phyloP scores from a whole-genome alignment of 2,888 invertebrate genomes.

The Xylota segnis region DNA sequence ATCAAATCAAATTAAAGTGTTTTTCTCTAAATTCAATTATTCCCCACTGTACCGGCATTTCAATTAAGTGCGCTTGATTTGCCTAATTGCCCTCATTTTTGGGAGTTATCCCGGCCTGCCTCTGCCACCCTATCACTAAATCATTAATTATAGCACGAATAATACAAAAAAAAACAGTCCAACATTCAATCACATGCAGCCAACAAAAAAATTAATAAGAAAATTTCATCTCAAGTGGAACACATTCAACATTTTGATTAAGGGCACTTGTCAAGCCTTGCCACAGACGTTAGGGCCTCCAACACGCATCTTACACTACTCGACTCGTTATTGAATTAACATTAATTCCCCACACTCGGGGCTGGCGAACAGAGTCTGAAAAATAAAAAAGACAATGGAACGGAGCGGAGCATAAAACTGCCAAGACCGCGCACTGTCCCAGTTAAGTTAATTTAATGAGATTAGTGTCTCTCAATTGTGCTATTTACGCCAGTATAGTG shows the following conservation, averaged over 20 bases:
- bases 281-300: conserved; percentile 35
- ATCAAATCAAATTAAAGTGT: conserved; percentile 19
- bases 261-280: conserved; percentile 73
- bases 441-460: conserved; percentile 77
- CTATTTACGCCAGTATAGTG: conserved; percentile 67
- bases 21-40: conserved; percentile 41
- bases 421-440: conserved; percentile 73
- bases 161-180: conserved; percentile 40
- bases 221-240: conserved; percentile 73
- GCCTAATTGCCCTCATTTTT: conserved; percentile 67
- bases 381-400: conserved; percentile 64
- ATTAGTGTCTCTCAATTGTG: conserved; percentile 77
- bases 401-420: conserved; percentile 59
- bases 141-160: conserved; percentile 60
- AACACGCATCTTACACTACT: conserved; percentile 54
- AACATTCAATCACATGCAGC: conserved; percentile 48
- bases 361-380: conserved; percentile 7
- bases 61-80: conserved; percentile 47
- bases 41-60: conserved; percentile 47
- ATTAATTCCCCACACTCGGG: conserved; percentile 63
- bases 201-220: conserved; percentile 69
- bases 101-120: conserved; percentile 6
- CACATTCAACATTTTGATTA: conserved; percentile 77
- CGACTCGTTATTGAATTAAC: conserved; percentile 70
- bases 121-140: conserved; percentile 29